Base-by-base conservation (phyloP, 2,888 invertebrate species). In the Archips crataeganus region DNA sequence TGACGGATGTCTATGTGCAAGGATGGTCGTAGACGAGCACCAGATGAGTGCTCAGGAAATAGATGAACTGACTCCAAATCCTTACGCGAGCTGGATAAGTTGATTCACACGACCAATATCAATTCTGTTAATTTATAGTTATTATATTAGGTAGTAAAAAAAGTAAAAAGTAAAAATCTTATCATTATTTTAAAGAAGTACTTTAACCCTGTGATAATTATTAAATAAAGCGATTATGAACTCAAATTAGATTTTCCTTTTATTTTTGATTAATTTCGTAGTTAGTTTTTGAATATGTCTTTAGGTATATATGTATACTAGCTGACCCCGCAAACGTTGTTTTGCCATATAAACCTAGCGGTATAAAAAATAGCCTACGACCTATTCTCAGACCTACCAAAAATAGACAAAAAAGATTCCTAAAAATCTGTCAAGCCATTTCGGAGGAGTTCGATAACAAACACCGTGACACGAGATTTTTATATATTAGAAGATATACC, bases 1-100 rank as follows among this genome's bases (percentile, higher is more conserved):
- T 34, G 93, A 92, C 11, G 90, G 87, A 3, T 94, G 94, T 76
- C 79, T 94, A 0, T 94, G 94, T 78, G 94, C 92, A 0, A 90
- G 84, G 79, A 94, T 94, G 94, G 78, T 85, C 10, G 78, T 87
- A 0, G 89, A 90, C 71, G 90, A 92, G n/a, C 85, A 86, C 47
- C 86, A 86, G 78, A 84, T 84, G 9, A 87, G 83, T 64, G 85
- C 87, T 9, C 90, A 93, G 78, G 92, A 94, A 80, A 92, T 94
- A 54, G 92, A 91, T 45, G 92, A 93, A 78, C 88, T 94, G 23
- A 93, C 92, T 2, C 93, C 92, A 3, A 82, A 82, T 67, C 93
- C 92, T 49, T 84, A 80, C 32, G 42, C 11, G 23, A 32, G 57
- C 32, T 76, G 63, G 75, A 49, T 71, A 47, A 75, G 32, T 66